These are phyloP conservation scores for Halcyon smyrnensis DNA, from an alignment of 2,797 vertebrate species.

Conservation along the genomic window DNA sequence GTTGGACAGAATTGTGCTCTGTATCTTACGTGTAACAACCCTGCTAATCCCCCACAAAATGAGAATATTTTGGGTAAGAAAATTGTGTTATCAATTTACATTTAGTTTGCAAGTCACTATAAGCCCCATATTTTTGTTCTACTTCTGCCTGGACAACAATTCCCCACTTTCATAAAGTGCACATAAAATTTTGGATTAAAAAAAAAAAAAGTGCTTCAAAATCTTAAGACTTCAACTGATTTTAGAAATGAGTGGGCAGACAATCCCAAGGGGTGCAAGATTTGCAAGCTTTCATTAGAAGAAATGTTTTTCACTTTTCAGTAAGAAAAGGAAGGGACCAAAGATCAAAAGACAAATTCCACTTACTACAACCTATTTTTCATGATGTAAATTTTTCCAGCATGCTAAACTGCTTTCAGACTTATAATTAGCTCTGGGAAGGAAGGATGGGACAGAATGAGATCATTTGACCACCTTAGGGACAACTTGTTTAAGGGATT, in stretches of 20 bases:
- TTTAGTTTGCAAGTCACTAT: neutral
- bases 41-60: neutral
- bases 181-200: neutral
- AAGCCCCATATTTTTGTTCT: neutral
- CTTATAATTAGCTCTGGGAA: conserved; percentile 5
- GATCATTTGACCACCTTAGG: neutral
- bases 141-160: neutral
- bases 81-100: neutral
- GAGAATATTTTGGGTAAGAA: neutral
- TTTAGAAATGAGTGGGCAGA: conserved; percentile 51
- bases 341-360: conserved; percentile 55
- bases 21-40: neutral
- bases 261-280: conserved; percentile 27
- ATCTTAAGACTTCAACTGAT: conserved; percentile 14
- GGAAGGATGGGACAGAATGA: neutral
- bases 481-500: neutral
- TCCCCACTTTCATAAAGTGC: neutral
- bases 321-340: neutral
- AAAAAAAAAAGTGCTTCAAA: neutral
- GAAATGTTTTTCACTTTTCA: conserved; percentile 40
- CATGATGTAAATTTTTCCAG: neutral
- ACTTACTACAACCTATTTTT: conserved; percentile 40
- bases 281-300: conserved; percentile 52
- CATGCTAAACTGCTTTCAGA: neutral
- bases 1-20: neutral